Conservation (phyloP, 53 echinoderm and acorn worm genomes). For the Holothuria leucospilota region DNA sequence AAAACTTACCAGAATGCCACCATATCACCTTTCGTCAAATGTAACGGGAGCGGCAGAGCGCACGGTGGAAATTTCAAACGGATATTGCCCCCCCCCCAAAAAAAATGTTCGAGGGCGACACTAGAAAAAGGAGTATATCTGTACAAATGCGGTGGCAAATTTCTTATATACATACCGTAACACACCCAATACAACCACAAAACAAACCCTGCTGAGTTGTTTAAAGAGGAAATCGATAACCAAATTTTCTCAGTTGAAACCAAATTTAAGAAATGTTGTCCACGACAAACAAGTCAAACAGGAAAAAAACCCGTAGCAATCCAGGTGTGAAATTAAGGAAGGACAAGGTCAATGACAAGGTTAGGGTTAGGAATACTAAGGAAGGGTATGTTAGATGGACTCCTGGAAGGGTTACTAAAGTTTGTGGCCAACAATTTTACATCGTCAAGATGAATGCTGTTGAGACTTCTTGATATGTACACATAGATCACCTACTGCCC, state of each 20-base stretch:
- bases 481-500: no score
- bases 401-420: no score
- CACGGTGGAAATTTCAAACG: neutral
- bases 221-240: neutral
- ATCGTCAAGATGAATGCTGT: no score
- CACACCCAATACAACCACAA: neutral
- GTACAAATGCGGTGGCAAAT: neutral
- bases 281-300: no score
- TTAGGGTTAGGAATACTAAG: no score
- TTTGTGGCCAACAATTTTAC: no score
- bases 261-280: no score
- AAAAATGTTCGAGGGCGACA: neutral
- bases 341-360: no score
- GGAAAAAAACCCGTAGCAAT: no score
- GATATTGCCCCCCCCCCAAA: neutral
- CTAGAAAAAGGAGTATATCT: neutral
- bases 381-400: neutral
- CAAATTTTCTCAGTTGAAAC: neutral
- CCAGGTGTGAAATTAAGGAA: no score
- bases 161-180: slow-evolving; percentile 16
- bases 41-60: slow-evolving; percentile 21
- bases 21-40: slow-evolving; percentile 66
- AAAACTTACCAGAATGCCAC: slow-evolving; percentile 41
- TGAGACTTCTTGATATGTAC: no score
- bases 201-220: neutral